Evolutionary conservation across 2,888 invertebrate species (phyloP), one percentile per base, ranked within the genome.

Genomic region (Noctua janthe): DNA sequence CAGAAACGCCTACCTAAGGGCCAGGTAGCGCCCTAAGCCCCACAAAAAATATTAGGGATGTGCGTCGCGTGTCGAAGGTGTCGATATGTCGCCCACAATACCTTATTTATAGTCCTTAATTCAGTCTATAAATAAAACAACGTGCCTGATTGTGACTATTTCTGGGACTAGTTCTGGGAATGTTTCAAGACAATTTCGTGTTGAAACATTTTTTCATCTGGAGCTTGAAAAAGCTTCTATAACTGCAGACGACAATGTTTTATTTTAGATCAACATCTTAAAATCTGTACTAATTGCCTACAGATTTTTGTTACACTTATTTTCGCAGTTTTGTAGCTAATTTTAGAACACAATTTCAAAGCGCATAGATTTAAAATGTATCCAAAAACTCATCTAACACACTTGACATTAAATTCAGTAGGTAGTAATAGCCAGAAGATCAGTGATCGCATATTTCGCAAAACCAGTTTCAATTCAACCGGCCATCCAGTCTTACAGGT

Each of bases 1-100:
- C 85, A 90, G 96, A 96, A 96, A 87, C 94, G 92, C 93, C 94
- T 95, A 95, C 96, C 96, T 95, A 94, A 92, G 85, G 29, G 86
- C 93, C 96, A 96, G 96, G 96, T 96, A 96, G 95, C 94, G 92
- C 91, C 92, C 89, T 88, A 83, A 80, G 75, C 67, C 79, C 77
- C 83, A 92, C 92, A 92, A 92, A 94, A 92, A 87, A 87, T 59
- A 62, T 72, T 91, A 92, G 91, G 85, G 93, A 76, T 85, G 92
- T 62, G 77, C 78, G 7, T 59, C 56, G 49, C 54, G 72, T 79
- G 83, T 64, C 35, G 29, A 69, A 76, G 51, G 67, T 87, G 84
- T 89, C 84, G 86, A 82, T 64, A 67, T 73, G 29, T 74, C 56
- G 71, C 20, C 43, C 20, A 64, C 49, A 29, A 66, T 51, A 62